Evolutionary conservation across 2,797 vertebrate genomes (phyloP), one percentile per base, ranked within the genome.

Genomic region (Leucoraja ocellata): DNA sequence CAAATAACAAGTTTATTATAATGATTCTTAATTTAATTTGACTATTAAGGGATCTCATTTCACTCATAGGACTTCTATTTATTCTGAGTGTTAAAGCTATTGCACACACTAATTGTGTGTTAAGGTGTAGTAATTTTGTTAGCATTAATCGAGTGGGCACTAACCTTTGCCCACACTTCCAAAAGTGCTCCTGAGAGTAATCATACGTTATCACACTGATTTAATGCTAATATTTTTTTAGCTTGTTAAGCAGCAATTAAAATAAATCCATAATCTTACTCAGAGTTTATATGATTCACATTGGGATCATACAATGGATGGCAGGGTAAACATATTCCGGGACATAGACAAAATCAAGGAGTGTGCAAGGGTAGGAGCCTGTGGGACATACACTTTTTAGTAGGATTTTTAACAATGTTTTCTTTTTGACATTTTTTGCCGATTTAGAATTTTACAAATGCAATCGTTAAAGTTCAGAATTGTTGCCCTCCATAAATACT

Each of bases 81-180:
- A 88, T 88, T 18, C 61, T 68, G 84, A 88, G 63, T 68, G 61
- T 68, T 68, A 86, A 86, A 63, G 58, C 83, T 86, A 88, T 63
- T 68, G 84, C 61, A 32, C n/a, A 36, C 84, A 88, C n/a, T 88
- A 88, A 88, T 88, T 88, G 63, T 88, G 61, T 68, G 84, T 36
- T 88, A 88, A 88, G 84, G 84, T 88, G 84, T 88, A 63, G 84
- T 88, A 88, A 88, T 88, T 88, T 88, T 68, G 84, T 88, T 68
- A 88, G 84, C 36, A 88, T 88, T 88, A 68, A 88, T 88, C 84
- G 16, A 88, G 84, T 88, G 84, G 84, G 84, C 84, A 68, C 84
- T 88, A 88, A 88, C 84, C 84, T 68, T 88, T 88, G 61, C 61
- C 84, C 84, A 88, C 16, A 36, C 61, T 88, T 68, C 63, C 65